Base-by-base conservation (phyloP, 2,113 vertebrate genomes). In the Hucho hucho region DNA sequence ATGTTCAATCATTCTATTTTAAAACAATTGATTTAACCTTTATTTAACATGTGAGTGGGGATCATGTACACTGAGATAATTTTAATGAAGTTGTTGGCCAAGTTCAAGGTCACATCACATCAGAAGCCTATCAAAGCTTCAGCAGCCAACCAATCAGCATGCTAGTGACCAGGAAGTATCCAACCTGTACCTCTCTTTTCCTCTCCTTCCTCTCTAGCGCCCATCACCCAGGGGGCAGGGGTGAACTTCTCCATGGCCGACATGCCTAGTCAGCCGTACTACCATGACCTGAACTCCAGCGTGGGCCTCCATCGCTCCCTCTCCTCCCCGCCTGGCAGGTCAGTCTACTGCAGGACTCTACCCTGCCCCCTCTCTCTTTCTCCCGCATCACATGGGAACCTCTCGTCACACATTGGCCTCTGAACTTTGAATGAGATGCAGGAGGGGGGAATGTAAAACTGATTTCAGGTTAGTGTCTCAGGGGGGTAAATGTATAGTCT, bases 291-390 rank as follows among this genome's bases (percentile, higher is more conserved):
- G 95, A 98, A 97, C 92, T 97, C 97, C 72, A 92, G 96, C 76
- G 95, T 97, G 85, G 96, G 95, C 79, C 94, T 98, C 76, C 97
- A 99, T 81, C 95, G 97, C 86, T 97, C 97, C 61, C 91, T 98
- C 85, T 97, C 97, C 81, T 99, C 97, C 84, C 97, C 97, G 83
- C 97, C 96, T 22, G 97, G 96, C 95, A 98, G 97, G 97, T 99
- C 89, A 90, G 83, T 81, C 14, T 65, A 16, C 64, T 28, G 64
- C 53, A 56, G 53, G 53, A 20, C 53, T 20, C 53, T 56, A 20
- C 20, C 49, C 49, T n/a, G 3, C 6, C 9, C n/a, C 58, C 58
- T 7, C 58, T 22, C 3, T 6, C 6, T 16, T 13, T 22, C n/a
- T 61, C 58, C n/a, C n/a, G 49, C 49, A 6, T n/a, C n/a, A 6